Base-by-base conservation (phyloP, 2,888 invertebrate genomes). In the Drosophila nr. medialis region DNA sequence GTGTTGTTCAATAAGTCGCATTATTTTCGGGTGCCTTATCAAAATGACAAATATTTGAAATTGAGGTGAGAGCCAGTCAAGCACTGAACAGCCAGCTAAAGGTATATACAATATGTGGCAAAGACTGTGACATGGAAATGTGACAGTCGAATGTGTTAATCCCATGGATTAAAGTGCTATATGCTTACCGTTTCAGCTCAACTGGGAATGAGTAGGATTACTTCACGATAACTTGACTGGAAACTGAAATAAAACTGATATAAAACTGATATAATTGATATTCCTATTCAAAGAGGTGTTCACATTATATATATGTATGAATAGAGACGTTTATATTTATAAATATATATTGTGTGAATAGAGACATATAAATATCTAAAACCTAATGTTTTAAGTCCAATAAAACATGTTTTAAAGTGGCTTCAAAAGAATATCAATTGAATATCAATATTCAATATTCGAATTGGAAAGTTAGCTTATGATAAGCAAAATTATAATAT, bases 31-130 rank as follows among this genome's bases (percentile, higher is more conserved):
- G 15, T 27, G 55, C 42, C 86, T 83, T 83, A 83, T 83, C 83
- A 55, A 77, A 68, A 63, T 88, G 89, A 83, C 86, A 83, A 83
- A 86, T 77, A 83, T 83, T 83, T 88, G 86, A 88, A 83, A 83
- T 77, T 70, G 59, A 82, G 86, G 80, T 88, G 77, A 82, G 71
- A 69, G 70, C 32, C 55, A 78, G 54, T 61, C 59, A 42, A 54
- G 42, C 50, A 24, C 30, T 30, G 4, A 11, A 18, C 32, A 15
- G 29, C 7, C 18, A 27, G 29, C n/a, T 24, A 21, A 32, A 61
- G 56, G 62, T 59, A 64, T 68, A 64, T 49, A 21, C 42, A 53
- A 66, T 67, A 30, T 40, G 15, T 40, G 50, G 63, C 34, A 51
- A 54, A 8, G 30, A 24, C 27, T 69, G 60, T 36, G 15, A 62